phyloP scores from a whole-genome alignment of 1,140 invertebrate species.

The Araneus ventricosus region DNA sequence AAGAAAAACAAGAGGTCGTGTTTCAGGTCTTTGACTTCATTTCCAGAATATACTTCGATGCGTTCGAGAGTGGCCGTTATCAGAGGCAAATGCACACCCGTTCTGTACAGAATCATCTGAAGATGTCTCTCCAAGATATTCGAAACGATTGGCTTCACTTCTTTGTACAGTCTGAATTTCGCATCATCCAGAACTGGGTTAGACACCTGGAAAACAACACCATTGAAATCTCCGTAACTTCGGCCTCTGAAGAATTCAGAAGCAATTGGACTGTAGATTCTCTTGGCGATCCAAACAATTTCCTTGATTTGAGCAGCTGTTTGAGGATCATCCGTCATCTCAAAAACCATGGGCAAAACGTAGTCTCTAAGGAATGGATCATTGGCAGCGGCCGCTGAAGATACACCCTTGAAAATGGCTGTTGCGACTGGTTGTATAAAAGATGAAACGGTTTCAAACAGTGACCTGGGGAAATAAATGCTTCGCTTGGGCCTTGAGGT shows the following conservation, averaged over 20 bases:
- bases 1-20: background rate
- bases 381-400: background rate
- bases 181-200: background rate
- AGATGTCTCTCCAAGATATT: background rate
- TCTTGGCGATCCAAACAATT: background rate
- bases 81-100: background rate
- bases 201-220: background rate
- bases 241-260: background rate
- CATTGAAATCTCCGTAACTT: background rate
- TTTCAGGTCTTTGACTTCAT: background rate
- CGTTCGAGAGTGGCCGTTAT: background rate
- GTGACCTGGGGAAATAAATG: background rate
- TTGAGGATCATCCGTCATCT: background rate
- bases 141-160: background rate
- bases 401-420: background rate
- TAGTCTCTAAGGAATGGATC: background rate
- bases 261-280: background rate
- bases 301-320: background rate
- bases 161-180: background rate
- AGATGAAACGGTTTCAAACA: background rate
- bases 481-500: background rate
- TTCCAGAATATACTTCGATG: background rate
- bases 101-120: background rate
- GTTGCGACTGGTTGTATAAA: background rate
- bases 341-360: background rate